Base-by-base conservation (phyloP, 1,140 invertebrate genomes). In the Dryas iulia region DNA sequence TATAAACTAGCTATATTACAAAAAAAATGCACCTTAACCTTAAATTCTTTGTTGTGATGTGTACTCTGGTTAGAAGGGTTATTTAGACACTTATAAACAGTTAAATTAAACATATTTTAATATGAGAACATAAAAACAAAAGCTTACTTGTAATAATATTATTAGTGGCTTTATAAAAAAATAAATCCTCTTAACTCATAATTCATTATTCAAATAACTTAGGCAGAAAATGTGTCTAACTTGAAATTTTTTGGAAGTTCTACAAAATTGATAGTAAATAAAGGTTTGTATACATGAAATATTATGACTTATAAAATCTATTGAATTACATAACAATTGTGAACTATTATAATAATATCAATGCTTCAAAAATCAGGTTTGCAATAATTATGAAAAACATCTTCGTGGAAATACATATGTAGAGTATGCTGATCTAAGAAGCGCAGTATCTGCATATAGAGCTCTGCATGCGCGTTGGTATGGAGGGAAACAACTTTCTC, bases 321-420 rank as follows among this genome's bases (percentile, higher is more conserved):
- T 56, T 56, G 53, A 12, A 1, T 56, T 11, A 47, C 8, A 47
- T 21, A 47, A 47, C 21, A 21, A 21, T 7, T 56, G 25, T 56
- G 24, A 25, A 56, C 12, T 7, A 56, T 7, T n/a, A 25, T n/a
- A 56, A 53, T 24, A 10, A 52, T 53, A 53, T 53, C 11, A 53
- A 24, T 24, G 11, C 23, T 11, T 26, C 6, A 21, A 47, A 14
- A 47, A 47, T 47, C 75, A 93, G 77, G 96, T 97, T 11, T 98
- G 97, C 83, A 95, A 95, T 79, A 99, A 99, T 85, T 95, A 93
- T 66, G 96, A 98, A 80, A 92, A 94, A 60, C 97, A 99, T 92
- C 92, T 99, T 0, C 92, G 97, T 61, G 98, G 98, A 0, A 98
- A 99, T 92, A 95, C 98, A 53, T 99, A 98, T 82, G 93, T 98